These are phyloP conservation scores for Pelvicachromis taeniatus DNA, from an alignment of 2,113 vertebrate genomes.

Conservation along the genomic window DNA sequence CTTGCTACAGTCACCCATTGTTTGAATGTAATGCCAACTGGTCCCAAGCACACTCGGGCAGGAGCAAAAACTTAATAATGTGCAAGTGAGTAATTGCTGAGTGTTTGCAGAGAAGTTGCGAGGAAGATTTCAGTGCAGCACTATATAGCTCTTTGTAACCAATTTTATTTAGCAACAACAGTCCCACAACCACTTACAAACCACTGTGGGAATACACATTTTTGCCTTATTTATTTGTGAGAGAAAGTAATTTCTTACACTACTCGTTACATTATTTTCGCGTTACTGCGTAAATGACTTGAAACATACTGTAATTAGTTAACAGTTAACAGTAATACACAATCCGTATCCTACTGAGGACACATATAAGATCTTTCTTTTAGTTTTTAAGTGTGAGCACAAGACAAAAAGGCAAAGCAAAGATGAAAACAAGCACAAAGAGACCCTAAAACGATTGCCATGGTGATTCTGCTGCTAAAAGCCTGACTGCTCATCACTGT, in stretches of 20 bases:
- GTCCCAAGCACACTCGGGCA: neutral
- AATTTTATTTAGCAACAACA: neutral
- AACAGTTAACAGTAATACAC: neutral
- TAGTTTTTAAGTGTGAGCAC: neutral
- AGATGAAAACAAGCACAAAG: neutral
- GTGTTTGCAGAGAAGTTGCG: neutral
- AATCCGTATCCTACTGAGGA: neutral
- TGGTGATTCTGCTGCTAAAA: neutral
- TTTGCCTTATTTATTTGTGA: too few relatives aligned
- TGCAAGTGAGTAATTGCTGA: neutral
- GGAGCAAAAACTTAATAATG: neutral
- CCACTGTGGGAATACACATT: neutral
- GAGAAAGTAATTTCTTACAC: neutral
- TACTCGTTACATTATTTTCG: neutral
- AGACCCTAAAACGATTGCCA: neutral
- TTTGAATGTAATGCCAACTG: neutral
- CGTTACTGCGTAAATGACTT: neutral
- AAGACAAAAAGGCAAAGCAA: neutral
- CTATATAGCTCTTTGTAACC: neutral
- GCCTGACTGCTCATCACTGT: neutral
- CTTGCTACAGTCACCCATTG: neutral
- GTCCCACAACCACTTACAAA: neutral
- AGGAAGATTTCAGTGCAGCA: neutral
- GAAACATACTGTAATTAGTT: neutral
- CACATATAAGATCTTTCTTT: neutral